These are phyloP conservation scores for Dysidea cf. avara DNA, from an alignment of 37 sponge, comb jelly and placozoan species.

Conservation along the genomic window DNA sequence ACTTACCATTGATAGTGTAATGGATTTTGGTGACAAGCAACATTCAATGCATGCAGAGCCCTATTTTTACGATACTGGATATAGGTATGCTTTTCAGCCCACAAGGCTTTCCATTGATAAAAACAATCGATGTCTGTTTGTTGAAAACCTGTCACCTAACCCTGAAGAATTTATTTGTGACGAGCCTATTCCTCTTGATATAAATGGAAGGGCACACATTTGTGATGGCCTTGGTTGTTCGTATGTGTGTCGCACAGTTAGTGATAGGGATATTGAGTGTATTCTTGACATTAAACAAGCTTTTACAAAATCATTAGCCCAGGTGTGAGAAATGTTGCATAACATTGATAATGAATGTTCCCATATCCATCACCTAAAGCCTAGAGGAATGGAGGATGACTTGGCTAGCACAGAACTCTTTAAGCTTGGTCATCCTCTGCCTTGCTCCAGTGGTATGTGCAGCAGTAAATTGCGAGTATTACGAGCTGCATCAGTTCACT, in stretches of 20 bases:
- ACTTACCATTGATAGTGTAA: background rate
- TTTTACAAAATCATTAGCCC: background rate
- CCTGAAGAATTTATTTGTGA: too few relatives aligned
- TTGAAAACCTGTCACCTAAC: too few relatives aligned
- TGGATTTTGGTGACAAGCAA: constrained; percentile 3
- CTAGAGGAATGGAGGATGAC: background rate
- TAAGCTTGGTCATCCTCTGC: constrained; percentile 17
- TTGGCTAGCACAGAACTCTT: background rate
- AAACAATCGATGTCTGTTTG: constrained; percentile 11
- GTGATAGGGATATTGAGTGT: background rate
- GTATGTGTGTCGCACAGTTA: constrained; percentile 3
- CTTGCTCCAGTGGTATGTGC: background rate
- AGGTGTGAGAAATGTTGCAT: background rate
- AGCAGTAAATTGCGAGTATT: constrained; percentile 4
- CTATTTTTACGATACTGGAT: constrained; percentile 15
- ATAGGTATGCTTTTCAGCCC: background rate
- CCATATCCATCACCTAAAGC: background rate
- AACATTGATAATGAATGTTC: constrained; percentile 1
- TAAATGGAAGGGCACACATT: too few relatives aligned
- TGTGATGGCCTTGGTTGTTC: too few relatives aligned
- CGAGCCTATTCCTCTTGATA: too few relatives aligned
- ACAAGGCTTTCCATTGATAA: constrained; percentile 19
- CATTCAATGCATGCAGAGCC: constrained; percentile 22
- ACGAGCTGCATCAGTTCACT: constrained; percentile 20
- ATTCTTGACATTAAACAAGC: background rate